Base-by-base conservation (phyloP, 2,113 vertebrate species). In the Coreoperca whiteheadi region DNA sequence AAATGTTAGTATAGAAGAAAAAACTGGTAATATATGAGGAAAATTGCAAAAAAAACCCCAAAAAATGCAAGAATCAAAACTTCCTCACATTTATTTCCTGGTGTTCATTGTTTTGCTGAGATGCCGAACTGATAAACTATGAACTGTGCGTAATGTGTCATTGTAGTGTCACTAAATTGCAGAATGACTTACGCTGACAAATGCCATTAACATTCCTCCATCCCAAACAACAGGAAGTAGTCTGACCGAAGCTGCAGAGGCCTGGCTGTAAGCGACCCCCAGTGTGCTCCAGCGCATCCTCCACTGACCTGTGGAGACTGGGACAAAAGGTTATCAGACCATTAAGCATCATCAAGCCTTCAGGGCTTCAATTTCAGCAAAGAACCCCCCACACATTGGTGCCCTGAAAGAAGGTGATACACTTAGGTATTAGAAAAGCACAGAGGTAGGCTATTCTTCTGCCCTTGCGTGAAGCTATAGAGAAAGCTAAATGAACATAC, bases 151-250 rank as follows among this genome's bases (percentile, higher is more conserved):
- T 63, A 48, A 68, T 30, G 51, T 67, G 60, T 86, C 46, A 57
- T 61, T 48, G 65, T 69, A 37, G 57, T 28, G 39, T 83, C 39
- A 83, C 11, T 71, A 20, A 75, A 67, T 12, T 6, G 28, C 63
- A 63, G 39, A 84, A 63, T 57, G 25, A 87, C 95, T 94, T 81
- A 95, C 93, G 92, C 76, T 88, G 89, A 91, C 94, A 95, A 65
- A 90, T 57, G 65, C 91, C 79, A 5, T 84, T 86, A 41, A 91
- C 85, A 79, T 92, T 93, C 83, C 70, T 95, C 93, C 95, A 95
- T 57, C 94, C 94, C n/a, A 85, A 81, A 87, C 92, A 95, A 80
- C 94, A 94, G 84, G 89, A 89, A 77, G 82, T 83, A 16, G 39
- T 82, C 6, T 48, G 83, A 20, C 90, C 86, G 16, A 86, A 92